phyloP scores from a whole-genome alignment of 2,113 vertebrate species.

The Oreocharis arfaki region DNA sequence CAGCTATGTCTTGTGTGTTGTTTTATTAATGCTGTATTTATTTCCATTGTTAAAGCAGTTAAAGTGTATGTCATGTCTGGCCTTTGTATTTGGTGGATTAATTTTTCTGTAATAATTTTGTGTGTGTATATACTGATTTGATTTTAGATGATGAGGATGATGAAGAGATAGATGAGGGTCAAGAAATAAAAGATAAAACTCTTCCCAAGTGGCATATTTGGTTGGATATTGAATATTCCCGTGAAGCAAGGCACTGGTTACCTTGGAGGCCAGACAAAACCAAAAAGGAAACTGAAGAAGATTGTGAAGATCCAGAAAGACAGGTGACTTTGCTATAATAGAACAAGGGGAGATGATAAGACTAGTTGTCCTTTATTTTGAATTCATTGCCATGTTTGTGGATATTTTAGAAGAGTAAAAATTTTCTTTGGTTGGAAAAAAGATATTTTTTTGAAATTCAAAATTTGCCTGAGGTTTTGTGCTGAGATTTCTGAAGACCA shows the following conservation, averaged over 20 bases:
- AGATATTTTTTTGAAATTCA: not conserved
- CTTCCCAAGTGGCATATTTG: slow-evolving; percentile 84
- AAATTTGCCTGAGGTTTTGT: not conserved
- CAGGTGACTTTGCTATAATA: slow-evolving; percentile 75
- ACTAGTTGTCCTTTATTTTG: not conserved
- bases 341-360: not conserved
- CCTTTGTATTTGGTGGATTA: not conserved
- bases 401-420: not conserved
- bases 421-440: not conserved
- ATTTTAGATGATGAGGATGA: slow-evolving; percentile 80
- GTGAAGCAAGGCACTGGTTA: slow-evolving; percentile 86
- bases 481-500: not conserved
- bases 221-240: slow-evolving; percentile 83
- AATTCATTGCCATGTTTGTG: not conserved
- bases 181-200: slow-evolving; percentile 86
- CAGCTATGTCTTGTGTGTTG: not conserved
- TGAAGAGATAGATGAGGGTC: slow-evolving; percentile 76
- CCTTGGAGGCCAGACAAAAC: slow-evolving; percentile 92
- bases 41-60: not conserved
- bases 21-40: not conserved
- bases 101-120: not conserved
- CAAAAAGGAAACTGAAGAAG: slow-evolving; percentile 87
- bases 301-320: slow-evolving; percentile 96
- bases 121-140: not conserved
- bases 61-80: not conserved